Percentiles rank a stretch among this genome's conserved stretches.
These are phyloP conservation scores for Rotaria sp. DNA, from an alignment of 2,888 invertebrate species.

Conservation along the genomic window DNA sequence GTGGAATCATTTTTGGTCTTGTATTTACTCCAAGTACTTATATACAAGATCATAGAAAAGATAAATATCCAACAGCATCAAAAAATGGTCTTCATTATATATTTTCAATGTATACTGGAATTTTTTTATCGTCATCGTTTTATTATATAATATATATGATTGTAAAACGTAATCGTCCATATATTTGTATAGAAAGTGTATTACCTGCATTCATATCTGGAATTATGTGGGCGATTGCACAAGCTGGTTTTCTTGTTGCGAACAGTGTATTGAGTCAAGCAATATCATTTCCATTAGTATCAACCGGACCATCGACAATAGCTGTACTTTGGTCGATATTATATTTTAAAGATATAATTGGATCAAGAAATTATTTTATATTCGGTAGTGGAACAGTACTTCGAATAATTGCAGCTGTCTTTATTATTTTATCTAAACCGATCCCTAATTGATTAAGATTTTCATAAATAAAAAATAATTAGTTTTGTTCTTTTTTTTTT, in stretches of 20 bases:
- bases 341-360: conserved; percentile 56
- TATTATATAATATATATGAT: conserved; percentile 55
- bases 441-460: neutral
- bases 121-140: conserved; percentile 52
- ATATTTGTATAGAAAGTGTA: conserved; percentile 53
- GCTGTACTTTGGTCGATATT: conserved; percentile 57
- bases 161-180: conserved; percentile 52
- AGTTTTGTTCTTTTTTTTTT: too few relatives aligned
- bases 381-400: conserved; percentile 43
- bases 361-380: conserved; percentile 46
- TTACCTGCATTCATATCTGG: conserved; percentile 55
- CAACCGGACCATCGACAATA: conserved; percentile 56
- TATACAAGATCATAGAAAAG: conserved; percentile 50
- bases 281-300: conserved; percentile 58
- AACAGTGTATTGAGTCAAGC: conserved; percentile 56
- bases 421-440: conserved; percentile 7
- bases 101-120: conserved; percentile 57
- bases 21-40: conserved; percentile 57
- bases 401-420: neutral
- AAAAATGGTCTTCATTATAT: conserved; percentile 55
- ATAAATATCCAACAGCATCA: conserved; percentile 44
- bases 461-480: too few relatives aligned
- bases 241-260: conserved; percentile 57
- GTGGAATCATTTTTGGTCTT: conserved; percentile 57
- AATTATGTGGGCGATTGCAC: conserved; percentile 57